A percentile compares a stretch with the other conserved stretches of the same genome.
Conservation (phyloP, 2,113 vertebrate genomes). For the Otus sunia region DNA sequence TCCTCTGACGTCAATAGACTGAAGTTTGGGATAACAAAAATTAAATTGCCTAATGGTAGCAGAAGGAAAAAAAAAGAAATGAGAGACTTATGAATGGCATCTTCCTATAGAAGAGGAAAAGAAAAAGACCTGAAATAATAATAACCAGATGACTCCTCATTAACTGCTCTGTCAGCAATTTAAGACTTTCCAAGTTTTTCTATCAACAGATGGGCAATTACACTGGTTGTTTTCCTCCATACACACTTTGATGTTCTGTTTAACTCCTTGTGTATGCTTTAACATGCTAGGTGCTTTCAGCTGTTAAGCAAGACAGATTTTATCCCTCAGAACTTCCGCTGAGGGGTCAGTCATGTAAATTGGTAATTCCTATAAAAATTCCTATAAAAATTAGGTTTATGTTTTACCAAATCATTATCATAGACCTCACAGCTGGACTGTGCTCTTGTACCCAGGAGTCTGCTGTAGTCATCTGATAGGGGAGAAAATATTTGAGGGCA, state of each 20-base stretch:
- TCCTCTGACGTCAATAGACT: constrained; percentile 26
- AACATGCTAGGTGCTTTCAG: not conserved
- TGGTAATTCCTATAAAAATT: not conserved
- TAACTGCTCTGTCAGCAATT: constrained; percentile 71
- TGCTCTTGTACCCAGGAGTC: not conserved
- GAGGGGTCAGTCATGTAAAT: not conserved
- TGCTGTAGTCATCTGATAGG: not conserved
- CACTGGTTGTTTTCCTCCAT: constrained; percentile 48
- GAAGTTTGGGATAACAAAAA: constrained; percentile 45
- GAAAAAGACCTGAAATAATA: constrained; percentile 82
- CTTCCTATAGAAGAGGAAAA: constrained; percentile 79
- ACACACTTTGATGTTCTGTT: constrained; percentile 27
- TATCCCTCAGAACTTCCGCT: not conserved
- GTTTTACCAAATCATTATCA: not conserved
- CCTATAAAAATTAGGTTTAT: not conserved
- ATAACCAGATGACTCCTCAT: constrained; percentile 60
- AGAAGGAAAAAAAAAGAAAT: not conserved
- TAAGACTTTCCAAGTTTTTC: constrained; percentile 54
- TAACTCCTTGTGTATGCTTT: not conserved
- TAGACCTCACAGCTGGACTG: not conserved
- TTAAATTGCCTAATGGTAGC: constrained; percentile 48
- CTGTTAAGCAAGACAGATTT: not conserved
- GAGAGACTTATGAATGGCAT: constrained; percentile 64
- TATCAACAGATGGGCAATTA: constrained; percentile 62
- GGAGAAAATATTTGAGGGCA: not conserved